Evolutionary conservation across 2,797 vertebrate species (phyloP).

Genomic region (Squalus acanthias): DNA sequence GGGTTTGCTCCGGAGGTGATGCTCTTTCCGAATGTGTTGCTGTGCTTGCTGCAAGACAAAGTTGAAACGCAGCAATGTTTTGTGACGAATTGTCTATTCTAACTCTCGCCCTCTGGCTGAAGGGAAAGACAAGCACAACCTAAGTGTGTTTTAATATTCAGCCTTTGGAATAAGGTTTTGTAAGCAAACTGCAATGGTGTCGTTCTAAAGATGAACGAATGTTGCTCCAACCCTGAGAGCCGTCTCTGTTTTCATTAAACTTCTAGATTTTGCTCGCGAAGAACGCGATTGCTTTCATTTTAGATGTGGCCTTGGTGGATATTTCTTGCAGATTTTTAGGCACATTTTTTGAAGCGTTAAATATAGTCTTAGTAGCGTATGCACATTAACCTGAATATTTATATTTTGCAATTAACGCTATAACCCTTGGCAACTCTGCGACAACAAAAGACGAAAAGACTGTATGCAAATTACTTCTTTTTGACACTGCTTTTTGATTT

Average conservation of each 20-base stretch:
- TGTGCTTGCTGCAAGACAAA: neutral
- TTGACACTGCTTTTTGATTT: slow-evolving; percentile 49
- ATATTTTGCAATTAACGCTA: slow-evolving; percentile 53
- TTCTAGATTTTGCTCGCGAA: neutral
- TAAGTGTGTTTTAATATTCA: neutral
- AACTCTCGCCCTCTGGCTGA: slow-evolving; percentile 16
- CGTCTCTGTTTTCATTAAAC: neutral
- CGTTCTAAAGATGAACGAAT: neutral
- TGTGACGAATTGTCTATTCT: neutral
- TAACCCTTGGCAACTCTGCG: slow-evolving; percentile 47
- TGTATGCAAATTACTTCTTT: slow-evolving; percentile 53
- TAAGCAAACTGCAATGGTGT: neutral
- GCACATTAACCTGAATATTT: slow-evolving; percentile 46
- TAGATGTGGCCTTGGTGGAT: neutral
- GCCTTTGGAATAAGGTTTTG: neutral
- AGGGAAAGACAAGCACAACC: neutral
- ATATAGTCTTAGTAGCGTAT: slow-evolving; percentile 44
- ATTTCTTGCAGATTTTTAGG: neutral
- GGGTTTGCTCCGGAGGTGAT: neutral
- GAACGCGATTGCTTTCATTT: slow-evolving; percentile 17
- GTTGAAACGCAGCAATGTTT: slow-evolving; percentile 10
- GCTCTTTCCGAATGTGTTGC: neutral
- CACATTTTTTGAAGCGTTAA: slow-evolving; percentile 38
- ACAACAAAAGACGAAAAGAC: slow-evolving; percentile 53
- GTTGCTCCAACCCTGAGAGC: neutral